Evolutionary conservation across 2,113 vertebrate species (phyloP).

Genomic region (Oenanthe melanoleuca): DNA sequence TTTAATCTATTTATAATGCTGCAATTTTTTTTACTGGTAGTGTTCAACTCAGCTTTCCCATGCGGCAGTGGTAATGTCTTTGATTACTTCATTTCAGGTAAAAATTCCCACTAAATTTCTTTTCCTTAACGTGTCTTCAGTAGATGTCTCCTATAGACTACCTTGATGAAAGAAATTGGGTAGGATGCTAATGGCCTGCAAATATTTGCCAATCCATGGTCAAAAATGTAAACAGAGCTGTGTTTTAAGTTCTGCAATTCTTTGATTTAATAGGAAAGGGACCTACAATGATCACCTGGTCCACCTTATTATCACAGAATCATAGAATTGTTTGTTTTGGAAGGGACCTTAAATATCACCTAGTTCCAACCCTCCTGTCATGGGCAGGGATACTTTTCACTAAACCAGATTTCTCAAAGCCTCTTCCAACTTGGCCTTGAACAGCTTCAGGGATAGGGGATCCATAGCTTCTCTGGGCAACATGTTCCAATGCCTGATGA

Average conservation of each 20-base stretch:
- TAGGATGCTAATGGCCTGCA: not conserved
- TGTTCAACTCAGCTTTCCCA: not conserved
- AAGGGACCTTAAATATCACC: not conserved
- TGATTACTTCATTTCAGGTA: not conserved
- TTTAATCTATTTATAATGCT: not conserved
- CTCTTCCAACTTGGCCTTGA: not conserved
- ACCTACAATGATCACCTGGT: not conserved
- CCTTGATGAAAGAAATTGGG: not conserved
- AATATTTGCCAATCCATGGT: not conserved
- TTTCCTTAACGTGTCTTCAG: not conserved
- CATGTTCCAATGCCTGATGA: not conserved
- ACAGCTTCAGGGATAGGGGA: not conserved
- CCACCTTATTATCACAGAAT: not conserved
- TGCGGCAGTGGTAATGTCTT: not conserved
- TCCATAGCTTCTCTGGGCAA: not conserved
- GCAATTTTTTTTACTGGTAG: not conserved
- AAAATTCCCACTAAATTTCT: not conserved
- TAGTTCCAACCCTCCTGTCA: rapidly evolving
- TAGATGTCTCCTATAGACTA: not conserved
- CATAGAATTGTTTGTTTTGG: not conserved
- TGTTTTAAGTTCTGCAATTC: not conserved
- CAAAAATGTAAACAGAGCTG: not conserved
- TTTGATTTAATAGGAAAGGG: not conserved
- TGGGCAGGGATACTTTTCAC: not conserved
- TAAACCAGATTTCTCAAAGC: not conserved